Base-by-base conservation (phyloP, 2,888 invertebrate genomes). In the Abrostola tripartita region DNA sequence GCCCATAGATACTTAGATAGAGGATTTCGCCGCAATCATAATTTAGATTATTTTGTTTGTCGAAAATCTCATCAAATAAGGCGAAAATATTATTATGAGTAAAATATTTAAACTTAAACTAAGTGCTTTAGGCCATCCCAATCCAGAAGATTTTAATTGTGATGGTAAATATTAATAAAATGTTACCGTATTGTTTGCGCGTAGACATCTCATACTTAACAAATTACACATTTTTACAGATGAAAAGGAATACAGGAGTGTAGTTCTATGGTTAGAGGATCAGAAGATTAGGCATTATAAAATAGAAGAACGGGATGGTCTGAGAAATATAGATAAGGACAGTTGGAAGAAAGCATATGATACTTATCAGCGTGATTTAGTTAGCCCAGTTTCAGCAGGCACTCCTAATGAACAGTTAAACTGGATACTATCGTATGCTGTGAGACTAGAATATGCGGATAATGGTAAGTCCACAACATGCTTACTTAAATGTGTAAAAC, bases 181-280 rank as follows among this genome's bases (percentile, higher is more conserved):
- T 52, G 47, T 36, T 38, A 38, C 37, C 4, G 10, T 38, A 36
- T 56, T 24, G 24, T 24, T 5, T 35, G 41, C 40, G 49, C 52
- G 8, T 37, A 47, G 37, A 52, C 56, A 24, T 47, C 42, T 40
- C 37, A 56, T 57, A 52, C n/a, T n/a, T n/a, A n/a, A n/a, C 24
- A 55, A 14, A 38, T 36, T 51, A 51, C 0, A 35, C 5, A n/a
- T 52, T 37, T 58, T 68, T 94, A 5, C 88, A 99, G 99, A 98
- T 93, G 96, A 96, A 76, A 96, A 95, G 70, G 96, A 97, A 82
- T 97, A 98, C 85, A 96, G 97, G 55, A 97, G 96, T 83, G 95
- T 98, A 36, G 95, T 99, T 35, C 91, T 97, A 0, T 99, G 99
- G 99, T 88, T 99, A 60, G 99, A 99, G 91, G 98, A 98, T 85